Evolutionary conservation across 2,888 invertebrate genomes (phyloP).

Genomic region (Tetrapedia diversipes): DNA sequence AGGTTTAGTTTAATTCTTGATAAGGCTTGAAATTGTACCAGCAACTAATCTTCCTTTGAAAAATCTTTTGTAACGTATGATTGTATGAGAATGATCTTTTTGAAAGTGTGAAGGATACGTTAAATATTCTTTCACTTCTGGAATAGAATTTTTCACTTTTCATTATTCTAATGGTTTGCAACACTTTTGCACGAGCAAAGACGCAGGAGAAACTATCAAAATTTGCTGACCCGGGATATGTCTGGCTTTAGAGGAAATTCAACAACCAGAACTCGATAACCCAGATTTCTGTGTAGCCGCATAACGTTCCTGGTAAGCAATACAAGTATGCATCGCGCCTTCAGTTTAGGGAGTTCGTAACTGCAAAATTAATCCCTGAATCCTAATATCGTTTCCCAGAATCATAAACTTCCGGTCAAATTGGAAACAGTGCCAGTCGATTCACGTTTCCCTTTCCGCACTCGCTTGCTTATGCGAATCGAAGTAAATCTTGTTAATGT

Average conservation of each 20-base stretch:
- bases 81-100: too few relatives aligned
- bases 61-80: too few relatives aligned
- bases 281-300: conserved; percentile 52
- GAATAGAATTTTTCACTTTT: background rate
- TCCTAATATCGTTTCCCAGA: conserved; percentile 39
- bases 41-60: too few relatives aligned
- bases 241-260: conserved; percentile 40
- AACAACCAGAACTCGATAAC: conserved; percentile 47
- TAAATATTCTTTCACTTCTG: too few relatives aligned
- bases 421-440: conserved; percentile 25
- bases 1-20: too few relatives aligned
- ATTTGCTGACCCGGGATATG: conserved; percentile 39
- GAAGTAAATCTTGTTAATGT: conserved; percentile 1
- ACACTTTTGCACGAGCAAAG: conserved; percentile 12
- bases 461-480: background rate
- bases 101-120: too few relatives aligned
- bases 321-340: conserved; percentile 39
- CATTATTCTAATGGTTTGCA: background rate
- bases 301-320: conserved; percentile 41
- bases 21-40: too few relatives aligned
- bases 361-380: conserved; percentile 43
- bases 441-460: conserved; percentile 14
- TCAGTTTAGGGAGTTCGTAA: conserved; percentile 38
- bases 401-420: conserved; percentile 49
- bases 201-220: conserved; percentile 40